A percentile compares a stretch with the other conserved stretches of the same genome.
Evolutionary conservation across 2,888 invertebrate genomes (phyloP).

Genomic region (Spodoptera picta): DNA sequence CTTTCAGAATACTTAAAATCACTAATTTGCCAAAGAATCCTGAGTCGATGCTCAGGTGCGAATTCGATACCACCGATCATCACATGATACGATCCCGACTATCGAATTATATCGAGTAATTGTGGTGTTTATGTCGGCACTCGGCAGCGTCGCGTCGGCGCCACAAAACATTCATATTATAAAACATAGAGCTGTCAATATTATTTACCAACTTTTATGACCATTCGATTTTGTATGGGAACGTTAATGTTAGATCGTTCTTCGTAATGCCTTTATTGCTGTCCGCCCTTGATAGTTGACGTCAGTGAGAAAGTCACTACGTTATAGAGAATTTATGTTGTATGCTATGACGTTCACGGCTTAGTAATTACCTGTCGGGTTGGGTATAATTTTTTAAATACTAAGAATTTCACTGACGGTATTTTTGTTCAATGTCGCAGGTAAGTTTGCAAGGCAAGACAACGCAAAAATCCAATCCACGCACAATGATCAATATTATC

Average conservation of each 20-base stretch:
- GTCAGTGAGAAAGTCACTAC: constrained; percentile 55
- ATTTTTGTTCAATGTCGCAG: constrained; percentile 22
- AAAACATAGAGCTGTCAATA: constrained; percentile 58
- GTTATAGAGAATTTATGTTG: constrained; percentile 39
- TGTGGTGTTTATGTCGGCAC: constrained; percentile 55
- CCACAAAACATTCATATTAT: constrained; percentile 54
- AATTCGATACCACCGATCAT: constrained; percentile 49
- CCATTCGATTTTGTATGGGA: constrained; percentile 57
- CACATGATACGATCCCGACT: constrained; percentile 40
- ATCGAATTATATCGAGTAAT: constrained; percentile 62
- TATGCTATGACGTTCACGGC: constrained; percentile 39
- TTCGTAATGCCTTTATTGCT: constrained; percentile 50
- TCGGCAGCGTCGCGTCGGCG: constrained; percentile 58
- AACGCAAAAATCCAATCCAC: constrained; percentile 4
- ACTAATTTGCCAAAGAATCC: constrained; percentile 36
- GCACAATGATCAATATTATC: neutral
- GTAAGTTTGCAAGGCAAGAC: neutral
- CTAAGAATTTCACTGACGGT: constrained; percentile 45
- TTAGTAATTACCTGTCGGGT: constrained; percentile 40
- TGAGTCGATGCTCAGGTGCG: constrained; percentile 55
- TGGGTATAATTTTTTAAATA: constrained; percentile 34
- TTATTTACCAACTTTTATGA: constrained; percentile 58
- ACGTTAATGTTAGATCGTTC: constrained; percentile 57
- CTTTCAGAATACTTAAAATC: constrained; percentile 22
- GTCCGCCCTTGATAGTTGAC: constrained; percentile 54